Percentiles rank a stretch among this genome's conserved stretches.
phyloP scores from a whole-genome alignment of 1,140 invertebrate species.

The Saccostrea echinata region DNA sequence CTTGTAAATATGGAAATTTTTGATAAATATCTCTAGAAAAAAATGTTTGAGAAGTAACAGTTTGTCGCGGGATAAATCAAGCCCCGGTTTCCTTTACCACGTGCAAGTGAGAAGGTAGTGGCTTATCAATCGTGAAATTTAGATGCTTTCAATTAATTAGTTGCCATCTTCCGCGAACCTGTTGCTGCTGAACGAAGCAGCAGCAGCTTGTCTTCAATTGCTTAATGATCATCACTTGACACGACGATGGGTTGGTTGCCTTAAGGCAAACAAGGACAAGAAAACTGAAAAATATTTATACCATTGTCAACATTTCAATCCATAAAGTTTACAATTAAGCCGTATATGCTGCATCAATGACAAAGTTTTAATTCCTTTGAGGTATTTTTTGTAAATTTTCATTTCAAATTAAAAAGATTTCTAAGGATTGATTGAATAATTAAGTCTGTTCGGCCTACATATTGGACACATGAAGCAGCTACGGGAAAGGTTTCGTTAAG shows the following conservation, averaged over 20 bases:
- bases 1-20: not conserved
- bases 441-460: conserved; percentile 6
- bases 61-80: conserved; percentile 15
- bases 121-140: conserved; percentile 37
- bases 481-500: conserved; percentile 2
- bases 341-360: not conserved
- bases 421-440: conserved; percentile 30
- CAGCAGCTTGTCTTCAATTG: conserved; percentile 36
- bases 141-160: conserved; percentile 34
- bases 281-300: conserved; percentile 22
- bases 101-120: conserved; percentile 13
- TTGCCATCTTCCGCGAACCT: conserved; percentile 26
- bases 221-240: conserved; percentile 37
- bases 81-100: not conserved
- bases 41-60: not conserved
- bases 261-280: conserved; percentile 18
- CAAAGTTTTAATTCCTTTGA: not conserved
- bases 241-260: not conserved
- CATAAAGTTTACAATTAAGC: not conserved
- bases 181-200: not conserved
- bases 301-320: not conserved
- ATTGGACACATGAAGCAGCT: conserved; percentile 3
- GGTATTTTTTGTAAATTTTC: not conserved
- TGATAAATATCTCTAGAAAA: conserved; percentile 11
- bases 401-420: not conserved